Evolutionary conservation across 1,140 invertebrate species (phyloP).

Genomic region (Episyrphus balteatus): DNA sequence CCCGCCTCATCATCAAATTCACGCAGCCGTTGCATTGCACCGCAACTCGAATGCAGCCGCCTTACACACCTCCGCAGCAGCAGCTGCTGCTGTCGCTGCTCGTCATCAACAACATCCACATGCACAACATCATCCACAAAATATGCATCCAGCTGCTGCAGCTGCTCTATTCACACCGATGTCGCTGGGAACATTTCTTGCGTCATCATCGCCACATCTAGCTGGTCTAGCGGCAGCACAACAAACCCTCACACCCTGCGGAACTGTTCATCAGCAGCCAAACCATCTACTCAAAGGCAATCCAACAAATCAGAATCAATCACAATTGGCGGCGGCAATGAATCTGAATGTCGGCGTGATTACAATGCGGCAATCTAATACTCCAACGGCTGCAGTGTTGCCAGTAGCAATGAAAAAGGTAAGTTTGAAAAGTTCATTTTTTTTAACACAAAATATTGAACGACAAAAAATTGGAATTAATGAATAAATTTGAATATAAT

Average conservation of each 20-base stretch:
- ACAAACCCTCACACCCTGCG: neutral
- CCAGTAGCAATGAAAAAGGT: conserved; percentile 13
- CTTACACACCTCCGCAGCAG: conserved; percentile 16
- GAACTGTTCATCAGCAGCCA: neutral
- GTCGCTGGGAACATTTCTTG: conserved; percentile 10
- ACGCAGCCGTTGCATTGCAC: neutral
- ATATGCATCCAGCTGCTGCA: conserved; percentile 8
- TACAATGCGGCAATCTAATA: conserved; percentile 9
- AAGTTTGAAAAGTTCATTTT: conserved; percentile 1
- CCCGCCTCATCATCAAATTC: conserved; percentile 1
- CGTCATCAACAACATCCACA: conserved; percentile 21
- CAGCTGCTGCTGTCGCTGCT: conserved; percentile 17
- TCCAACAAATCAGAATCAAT: conserved; percentile 4
- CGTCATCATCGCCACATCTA: conserved; percentile 2
- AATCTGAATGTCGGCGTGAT: conserved; percentile 12
- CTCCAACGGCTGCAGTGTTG: conserved; percentile 1
- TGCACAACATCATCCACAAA: conserved; percentile 26
- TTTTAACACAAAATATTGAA: neutral
- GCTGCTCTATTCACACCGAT: conserved; percentile 12
- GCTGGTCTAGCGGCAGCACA: conserved; percentile 1
- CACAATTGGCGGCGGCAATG: conserved; percentile 8
- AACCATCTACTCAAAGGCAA: neutral
- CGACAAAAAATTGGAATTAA: too few relatives aligned
- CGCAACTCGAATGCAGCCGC: conserved; percentile 1
- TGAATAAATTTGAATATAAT: too few relatives aligned